These are phyloP conservation scores for Amphipyra berbera DNA, from an alignment of 2,888 invertebrate species.

Conservation along the genomic window DNA sequence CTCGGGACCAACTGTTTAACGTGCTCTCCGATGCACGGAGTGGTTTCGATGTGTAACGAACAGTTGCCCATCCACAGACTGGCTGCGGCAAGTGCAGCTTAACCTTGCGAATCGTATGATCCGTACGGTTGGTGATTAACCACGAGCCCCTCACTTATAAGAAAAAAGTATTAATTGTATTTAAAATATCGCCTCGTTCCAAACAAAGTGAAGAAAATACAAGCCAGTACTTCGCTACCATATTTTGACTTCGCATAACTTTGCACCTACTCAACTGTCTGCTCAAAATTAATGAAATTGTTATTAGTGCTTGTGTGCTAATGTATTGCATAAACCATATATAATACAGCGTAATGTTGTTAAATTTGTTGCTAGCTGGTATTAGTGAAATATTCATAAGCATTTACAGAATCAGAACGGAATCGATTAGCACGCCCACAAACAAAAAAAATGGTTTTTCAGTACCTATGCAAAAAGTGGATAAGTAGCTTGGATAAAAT, in stretches of 20 bases:
- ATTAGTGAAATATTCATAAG: constrained; percentile 40
- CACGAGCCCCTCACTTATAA: background rate
- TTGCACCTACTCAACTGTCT: constrained; percentile 33
- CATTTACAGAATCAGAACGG: constrained; percentile 29
- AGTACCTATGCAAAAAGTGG: constrained; percentile 21
- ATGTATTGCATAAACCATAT: constrained; percentile 49
- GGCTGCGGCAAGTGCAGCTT: too few relatives aligned
- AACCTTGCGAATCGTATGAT: too few relatives aligned
- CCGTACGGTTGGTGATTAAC: too few relatives aligned
- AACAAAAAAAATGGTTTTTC: constrained; percentile 29
- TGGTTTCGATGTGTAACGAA: too few relatives aligned
- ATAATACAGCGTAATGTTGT: constrained; percentile 37
- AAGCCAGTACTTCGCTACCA: constrained; percentile 20
- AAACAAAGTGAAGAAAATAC: constrained; percentile 28
- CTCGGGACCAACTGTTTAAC: too few relatives aligned
- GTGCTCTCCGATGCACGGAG: too few relatives aligned
- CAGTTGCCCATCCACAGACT: too few relatives aligned
- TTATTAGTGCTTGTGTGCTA: constrained; percentile 51
- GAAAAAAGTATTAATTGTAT: constrained; percentile 15
- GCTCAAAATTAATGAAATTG: constrained; percentile 50
- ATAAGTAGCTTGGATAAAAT: constrained; percentile 20
- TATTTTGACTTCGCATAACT: constrained; percentile 35
- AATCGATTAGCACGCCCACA: constrained; percentile 25
- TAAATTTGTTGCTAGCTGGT: constrained; percentile 21
- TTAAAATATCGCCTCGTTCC: constrained; percentile 20